Conservation (phyloP, 2,113 vertebrate species). For the Tachuris rubrigastra region DNA sequence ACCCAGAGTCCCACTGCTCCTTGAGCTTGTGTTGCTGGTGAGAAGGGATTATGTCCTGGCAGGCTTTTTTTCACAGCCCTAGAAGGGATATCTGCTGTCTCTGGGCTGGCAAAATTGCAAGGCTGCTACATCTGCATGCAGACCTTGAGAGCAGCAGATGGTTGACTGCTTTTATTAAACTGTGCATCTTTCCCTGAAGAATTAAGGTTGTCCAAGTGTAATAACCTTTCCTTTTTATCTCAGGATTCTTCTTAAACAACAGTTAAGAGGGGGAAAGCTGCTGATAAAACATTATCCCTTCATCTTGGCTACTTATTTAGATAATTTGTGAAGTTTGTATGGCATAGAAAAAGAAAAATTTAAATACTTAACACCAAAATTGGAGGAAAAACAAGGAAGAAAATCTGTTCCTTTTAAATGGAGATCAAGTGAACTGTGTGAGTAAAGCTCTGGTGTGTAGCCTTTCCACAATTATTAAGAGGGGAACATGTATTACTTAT, state of each 20-base stretch:
- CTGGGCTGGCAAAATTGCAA: background rate
- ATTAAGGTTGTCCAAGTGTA: constrained; percentile 41
- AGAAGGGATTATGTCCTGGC: background rate
- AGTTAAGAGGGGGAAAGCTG: background rate
- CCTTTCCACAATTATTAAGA: background rate
- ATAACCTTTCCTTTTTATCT: constrained; percentile 44
- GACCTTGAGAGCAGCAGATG: constrained; percentile 13
- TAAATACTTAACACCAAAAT: background rate
- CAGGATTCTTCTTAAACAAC: background rate
- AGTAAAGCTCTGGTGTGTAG: background rate
- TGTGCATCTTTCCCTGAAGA: constrained; percentile 24
- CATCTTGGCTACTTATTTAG: background rate
- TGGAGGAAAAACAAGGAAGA: background rate
- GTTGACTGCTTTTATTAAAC: constrained; percentile 39
- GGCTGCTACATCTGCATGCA: constrained; percentile 33
- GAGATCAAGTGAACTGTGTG: background rate
- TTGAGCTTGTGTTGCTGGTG: background rate
- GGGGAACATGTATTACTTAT: background rate
- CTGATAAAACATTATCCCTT: background rate
- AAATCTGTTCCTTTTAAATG: background rate
- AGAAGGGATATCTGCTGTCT: background rate
- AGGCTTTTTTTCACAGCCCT: background rate
- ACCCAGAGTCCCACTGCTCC: background rate
- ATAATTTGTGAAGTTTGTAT: background rate
- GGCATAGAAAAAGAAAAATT: background rate